Evolutionary conservation across 1,140 invertebrate genomes (phyloP), one percentile per base, ranked within the genome.

Genomic region (Acyrthosiphon pisum): DNA sequence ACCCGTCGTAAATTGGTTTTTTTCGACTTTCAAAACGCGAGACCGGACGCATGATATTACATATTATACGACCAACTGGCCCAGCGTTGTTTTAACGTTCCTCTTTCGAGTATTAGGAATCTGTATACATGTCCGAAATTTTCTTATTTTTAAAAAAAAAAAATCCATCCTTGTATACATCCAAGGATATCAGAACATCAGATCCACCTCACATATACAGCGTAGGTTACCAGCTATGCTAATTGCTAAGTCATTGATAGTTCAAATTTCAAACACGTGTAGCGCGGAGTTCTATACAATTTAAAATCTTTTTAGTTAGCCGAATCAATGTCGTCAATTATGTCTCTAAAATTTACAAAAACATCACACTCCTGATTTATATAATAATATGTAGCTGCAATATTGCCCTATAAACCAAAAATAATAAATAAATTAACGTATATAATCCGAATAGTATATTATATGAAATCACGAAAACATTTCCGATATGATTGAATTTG

Each of bases 1-100:
- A 76, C 90, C 53, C 53, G 41, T 44, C 56, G 35, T 91, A 44
- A 41, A 44, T 44, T 41, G 30, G 44, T 89, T 41, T n/a, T 88
- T 83, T 90, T 90, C n/a, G 30, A 46, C 41, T 86, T 86, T 86
- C 83, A 46, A 86, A 86, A 86, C 26, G 26, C 23, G 60, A 76
- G 60, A n/a, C 60, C 60, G 60, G 30, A 35, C 14, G 60, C 30
- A 68, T 68, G 60, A 68, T 68, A n/a, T 68, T n/a, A n/a, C 30
- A 53, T 50, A 50, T 50, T 50, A 60, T 30, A 68, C 14, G n/a
- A n/a, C 30, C 60, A n/a, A 68, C 30, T 68, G 11, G 60, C n/a
- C 30, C 30, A 6, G 30, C 6, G 30, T 68, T 14, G 30, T 68
- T 18, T 50, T 30, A 60, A n/a, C 60, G 60, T n/a, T n/a, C 11